Base-by-base conservation (phyloP, 1,140 invertebrate genomes). In the Latrodectus geometricus region DNA sequence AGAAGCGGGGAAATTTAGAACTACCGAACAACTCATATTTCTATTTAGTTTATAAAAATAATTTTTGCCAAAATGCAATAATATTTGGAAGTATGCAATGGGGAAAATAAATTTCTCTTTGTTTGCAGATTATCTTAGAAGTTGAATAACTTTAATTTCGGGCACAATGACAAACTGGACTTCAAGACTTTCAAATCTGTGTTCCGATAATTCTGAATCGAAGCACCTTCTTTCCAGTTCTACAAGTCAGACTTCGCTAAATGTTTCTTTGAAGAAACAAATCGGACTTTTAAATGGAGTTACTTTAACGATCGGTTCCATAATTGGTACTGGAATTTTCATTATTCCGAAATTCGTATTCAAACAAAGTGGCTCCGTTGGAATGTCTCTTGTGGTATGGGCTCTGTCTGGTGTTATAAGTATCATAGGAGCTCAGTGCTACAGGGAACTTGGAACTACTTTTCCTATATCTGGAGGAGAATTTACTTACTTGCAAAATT, bases 391-490 rank as follows among this genome's bases (percentile, higher is more conserved):
- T 8, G 50, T 86, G 4, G 89, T 91, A 35, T 91, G 90, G 90
- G 86, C 88, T 9, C 68, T 86, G 4, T 89, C 88, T 21, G 90
- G 90, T 15, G 89, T 97, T 61, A 92, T 98, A 12, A 97, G 96
- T 0, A 95, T 97, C 89, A 93, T 98, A 69, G 97, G 97, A 9
- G 96, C 97, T 1, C 92, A 99, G 2, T 99, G 97, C 90, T 99
- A 99, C 91, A 97, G 97, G 0, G 98, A 99, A 94, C 92, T 99
- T 78, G 98, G 98, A 93, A 93, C 96, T 91, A 94, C 92, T 70
- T 93, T 94, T 49, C 89, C 91, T 8, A 97, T 97, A 90, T 98
- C 96, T 17, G 98, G 98, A 1, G 97, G 97, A 4, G 98, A 99
- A 92, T 99, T 99, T 91, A 96, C 97, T 0, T 99, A 99, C 90